Conservation (phyloP, 1,140 invertebrate species). For the Nephila pilipes region DNA sequence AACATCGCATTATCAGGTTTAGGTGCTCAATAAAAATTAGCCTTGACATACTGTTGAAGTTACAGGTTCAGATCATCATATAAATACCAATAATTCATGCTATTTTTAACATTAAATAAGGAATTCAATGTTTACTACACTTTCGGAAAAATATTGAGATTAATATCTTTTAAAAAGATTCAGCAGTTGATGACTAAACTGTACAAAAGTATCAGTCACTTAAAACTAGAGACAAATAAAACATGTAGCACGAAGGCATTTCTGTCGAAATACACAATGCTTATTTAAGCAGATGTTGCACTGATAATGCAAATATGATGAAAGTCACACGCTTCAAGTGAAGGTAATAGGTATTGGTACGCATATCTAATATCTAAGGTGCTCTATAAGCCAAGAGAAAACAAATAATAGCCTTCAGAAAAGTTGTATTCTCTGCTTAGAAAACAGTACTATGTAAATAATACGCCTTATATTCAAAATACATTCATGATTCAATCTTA, state of each 20-base stretch:
- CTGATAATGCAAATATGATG: neutral
- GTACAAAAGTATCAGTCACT: neutral
- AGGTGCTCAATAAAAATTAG: neutral
- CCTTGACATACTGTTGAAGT: neutral
- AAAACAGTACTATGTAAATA: constrained; percentile 5
- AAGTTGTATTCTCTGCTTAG: neutral
- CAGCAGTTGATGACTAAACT: neutral
- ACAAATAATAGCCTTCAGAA: neutral
- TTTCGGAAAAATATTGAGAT: neutral
- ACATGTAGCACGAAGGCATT: neutral
- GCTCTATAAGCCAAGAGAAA: neutral
- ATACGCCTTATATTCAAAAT: neutral
- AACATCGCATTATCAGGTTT: neutral
- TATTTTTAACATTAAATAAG: neutral
- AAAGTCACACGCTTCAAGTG: neutral
- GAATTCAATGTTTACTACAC: neutral
- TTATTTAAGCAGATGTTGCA: constrained; percentile 41
- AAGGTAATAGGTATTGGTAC: neutral
- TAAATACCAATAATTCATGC: neutral
- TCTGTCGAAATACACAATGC: neutral
- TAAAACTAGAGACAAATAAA: neutral
- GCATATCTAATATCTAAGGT: neutral
- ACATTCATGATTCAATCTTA: neutral
- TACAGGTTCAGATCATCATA: neutral
- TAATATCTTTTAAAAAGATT: neutral